phyloP scores from a whole-genome alignment of 2,888 invertebrate species.

The Agrotis exclamationis region DNA sequence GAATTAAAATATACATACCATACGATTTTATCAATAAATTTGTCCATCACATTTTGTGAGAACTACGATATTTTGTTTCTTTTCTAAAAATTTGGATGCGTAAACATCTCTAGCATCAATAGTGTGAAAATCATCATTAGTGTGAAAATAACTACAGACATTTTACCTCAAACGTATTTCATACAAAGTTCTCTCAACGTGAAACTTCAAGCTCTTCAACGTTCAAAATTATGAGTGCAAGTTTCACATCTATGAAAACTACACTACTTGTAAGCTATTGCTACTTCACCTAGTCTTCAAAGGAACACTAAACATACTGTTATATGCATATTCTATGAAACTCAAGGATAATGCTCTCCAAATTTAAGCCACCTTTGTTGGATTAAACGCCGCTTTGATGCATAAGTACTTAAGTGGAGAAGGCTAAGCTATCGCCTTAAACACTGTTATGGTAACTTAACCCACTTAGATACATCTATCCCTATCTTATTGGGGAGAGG shows the following conservation, averaged over 20 bases:
- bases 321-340: conserved; percentile 1
- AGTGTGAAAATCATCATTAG: too few species aligned
- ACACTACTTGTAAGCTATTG: background rate
- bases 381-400: conserved; percentile 31
- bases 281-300: background rate
- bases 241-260: background rate
- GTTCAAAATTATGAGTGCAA: conserved; percentile 3
- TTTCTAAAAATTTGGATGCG: too few species aligned
- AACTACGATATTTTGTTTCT: too few species aligned
- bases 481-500: background rate
- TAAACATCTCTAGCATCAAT: too few species aligned
- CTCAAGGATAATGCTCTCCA: conserved; percentile 18
- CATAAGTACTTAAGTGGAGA: conserved; percentile 33
- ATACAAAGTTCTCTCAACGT: background rate
- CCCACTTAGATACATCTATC: background rate
- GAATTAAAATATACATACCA: too few species aligned
- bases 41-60: too few species aligned
- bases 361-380: conserved; percentile 25
- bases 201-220: background rate
- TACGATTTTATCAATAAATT: too few species aligned
- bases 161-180: too few species aligned
- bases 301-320: background rate
- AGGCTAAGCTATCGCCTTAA: conserved; percentile 26
- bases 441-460: conserved; percentile 16
- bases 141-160: too few species aligned